Percentiles rank a stretch among this genome's conserved stretches.
Conservation (phyloP, 2,888 invertebrate genomes). For the Drosophila atripex region DNA sequence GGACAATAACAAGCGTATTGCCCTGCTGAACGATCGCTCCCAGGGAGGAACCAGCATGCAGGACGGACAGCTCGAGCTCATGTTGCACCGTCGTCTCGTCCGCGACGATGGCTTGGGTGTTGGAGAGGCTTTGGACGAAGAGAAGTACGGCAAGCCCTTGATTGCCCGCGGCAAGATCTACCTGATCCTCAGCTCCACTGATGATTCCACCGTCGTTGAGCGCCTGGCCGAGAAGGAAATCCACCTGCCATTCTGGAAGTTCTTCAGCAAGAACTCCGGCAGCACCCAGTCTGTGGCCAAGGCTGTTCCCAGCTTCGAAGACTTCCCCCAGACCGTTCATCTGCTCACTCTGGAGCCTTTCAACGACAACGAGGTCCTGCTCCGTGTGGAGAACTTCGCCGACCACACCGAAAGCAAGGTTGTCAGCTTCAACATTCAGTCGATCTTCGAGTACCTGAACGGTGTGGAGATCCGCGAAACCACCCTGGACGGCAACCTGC, state of each 20-base stretch:
- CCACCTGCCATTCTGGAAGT: conserved; percentile 86
- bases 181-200: conserved; percentile 80
- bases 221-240: conserved; percentile 85
- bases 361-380: conserved; percentile 86
- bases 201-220: conserved; percentile 79
- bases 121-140: conserved; percentile 94
- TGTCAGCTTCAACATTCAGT: conserved; percentile 75
- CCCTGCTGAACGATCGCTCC: conserved; percentile 89
- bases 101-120: conserved; percentile 97
- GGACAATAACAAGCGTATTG: conserved; percentile 84
- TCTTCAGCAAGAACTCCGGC: conserved; percentile 84
- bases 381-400: conserved; percentile 90
- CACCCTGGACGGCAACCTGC: conserved; percentile 89
- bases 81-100: conserved; percentile 93
- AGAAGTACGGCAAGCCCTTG: conserved; percentile 88
- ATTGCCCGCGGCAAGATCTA: conserved; percentile 89
- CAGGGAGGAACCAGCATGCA: conserved; percentile 91
- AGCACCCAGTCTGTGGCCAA: conserved; percentile 82
- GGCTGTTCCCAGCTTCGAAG: conserved; percentile 75
- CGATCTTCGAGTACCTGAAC: conserved; percentile 86
- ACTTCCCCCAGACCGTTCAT: conserved; percentile 89
- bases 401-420: conserved; percentile 84
- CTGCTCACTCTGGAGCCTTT: conserved; percentile 92
- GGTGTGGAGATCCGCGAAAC: conserved; percentile 87
- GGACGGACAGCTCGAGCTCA: conserved; percentile 91